Evolutionary conservation across 1,140 invertebrate species (phyloP), one percentile per base, ranked within the genome.

Genomic region (Drosophila mojavensis): DNA sequence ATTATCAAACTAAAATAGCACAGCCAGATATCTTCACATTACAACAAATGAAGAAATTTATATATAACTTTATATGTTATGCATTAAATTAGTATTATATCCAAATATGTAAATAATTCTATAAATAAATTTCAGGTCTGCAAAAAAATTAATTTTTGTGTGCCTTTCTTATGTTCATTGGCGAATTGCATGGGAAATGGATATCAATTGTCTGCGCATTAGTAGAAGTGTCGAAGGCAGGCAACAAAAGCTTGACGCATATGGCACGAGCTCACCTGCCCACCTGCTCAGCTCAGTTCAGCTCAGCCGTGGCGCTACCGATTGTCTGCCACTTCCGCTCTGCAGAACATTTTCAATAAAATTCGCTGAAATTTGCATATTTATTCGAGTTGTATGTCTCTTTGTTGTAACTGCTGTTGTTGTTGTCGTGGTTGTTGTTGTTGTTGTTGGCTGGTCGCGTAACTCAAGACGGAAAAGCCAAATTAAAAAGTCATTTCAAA

Each of bases 401-500:
- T 28, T 28, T 28, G 26, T 28, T 28, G 26, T 3, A 3, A 28
- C 7, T 39, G 36, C 36, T 39, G 6, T n/a, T 20, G 20, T 20
- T 20, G n/a, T 13, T 43, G 7, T 41, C 10, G 39, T 78, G 58
- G 11, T 53, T 73, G 59, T 65, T 51, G 15, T 69, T 58, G 78
- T 81, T 85, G 76, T 7, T 33, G 30, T 9, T 33, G 30, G 30
- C 30, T 33, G 50, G 54, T 61, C 60, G 71, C 80, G 80, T 89
- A 89, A 89, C 78, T 89, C 78, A 84, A 89, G 80, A 73, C 84
- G 84, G 85, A 89, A 89, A 89, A 73, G 80, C 80, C 84, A 89
- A 89, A 89, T 89, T 89, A 89, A 89, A 89, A 89, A 89, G 84
- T 89, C 80, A 89, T 89, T 89, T 89, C 78, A 89, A 89, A 89